phyloP scores from a whole-genome alignment of 2,797 vertebrate genomes.

The Catostomus latipinnis region DNA sequence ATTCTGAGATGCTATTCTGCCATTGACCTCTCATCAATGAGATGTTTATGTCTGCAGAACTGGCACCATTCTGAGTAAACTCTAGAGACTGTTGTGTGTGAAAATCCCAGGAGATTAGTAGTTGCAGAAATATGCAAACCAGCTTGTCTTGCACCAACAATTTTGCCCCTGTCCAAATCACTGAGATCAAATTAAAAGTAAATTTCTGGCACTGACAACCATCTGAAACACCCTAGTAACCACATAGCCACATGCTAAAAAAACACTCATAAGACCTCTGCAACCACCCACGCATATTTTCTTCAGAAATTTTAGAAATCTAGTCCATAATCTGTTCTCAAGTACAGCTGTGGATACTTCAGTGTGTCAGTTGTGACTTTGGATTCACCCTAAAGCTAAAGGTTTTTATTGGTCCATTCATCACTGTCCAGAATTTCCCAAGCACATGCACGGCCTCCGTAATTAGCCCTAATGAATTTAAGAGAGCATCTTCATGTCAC shows the following conservation, averaged over 20 bases:
- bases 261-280: too few species aligned
- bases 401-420: slow-evolving; percentile 5
- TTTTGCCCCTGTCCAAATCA: too few species aligned
- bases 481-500: background rate
- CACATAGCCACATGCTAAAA: background rate
- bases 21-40: too few species aligned
- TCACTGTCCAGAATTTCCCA: background rate
- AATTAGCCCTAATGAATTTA: slow-evolving; percentile 16
- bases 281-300: background rate
- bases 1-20: too few species aligned
- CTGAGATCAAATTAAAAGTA: too few species aligned
- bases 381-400: background rate
- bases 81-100: too few species aligned
- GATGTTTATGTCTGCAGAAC: too few species aligned
- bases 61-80: too few species aligned
- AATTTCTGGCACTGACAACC: too few species aligned
- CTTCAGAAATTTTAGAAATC: background rate
- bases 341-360: background rate
- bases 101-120: too few species aligned
- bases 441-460: background rate
- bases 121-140: too few species aligned
- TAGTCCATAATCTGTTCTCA: background rate
- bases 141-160: too few species aligned
- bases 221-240: background rate
- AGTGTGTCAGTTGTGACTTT: background rate